Percentiles rank a stretch among this genome's conserved stretches.
Conservation (phyloP, 2,888 invertebrate species). For the Eupithecia subfuscata region DNA sequence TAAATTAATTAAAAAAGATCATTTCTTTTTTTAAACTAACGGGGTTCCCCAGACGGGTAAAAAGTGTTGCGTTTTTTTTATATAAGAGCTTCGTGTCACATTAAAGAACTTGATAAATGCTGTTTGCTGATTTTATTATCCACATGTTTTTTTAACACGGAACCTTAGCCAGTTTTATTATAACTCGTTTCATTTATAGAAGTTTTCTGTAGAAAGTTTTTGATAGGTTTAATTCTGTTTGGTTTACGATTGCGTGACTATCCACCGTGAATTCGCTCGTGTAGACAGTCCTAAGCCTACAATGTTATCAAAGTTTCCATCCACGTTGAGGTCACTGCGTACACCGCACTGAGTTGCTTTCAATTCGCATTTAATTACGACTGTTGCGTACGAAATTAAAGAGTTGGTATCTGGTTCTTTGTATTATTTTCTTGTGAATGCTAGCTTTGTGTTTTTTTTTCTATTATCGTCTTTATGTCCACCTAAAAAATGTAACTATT, state of each 20-base stretch:
- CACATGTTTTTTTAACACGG: neutral
- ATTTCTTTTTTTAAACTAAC: too few relatives aligned
- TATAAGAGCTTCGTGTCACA: neutral
- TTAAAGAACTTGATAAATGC: neutral
- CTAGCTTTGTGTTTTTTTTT: neutral
- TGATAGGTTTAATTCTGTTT: neutral
- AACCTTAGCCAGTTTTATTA: neutral
- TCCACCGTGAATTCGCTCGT: neutral
- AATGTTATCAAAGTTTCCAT: slow-evolving; percentile 51
- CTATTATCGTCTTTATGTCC: neutral
- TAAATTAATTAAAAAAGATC: too few relatives aligned
- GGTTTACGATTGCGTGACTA: slow-evolving; percentile 3
- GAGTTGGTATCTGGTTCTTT: neutral
- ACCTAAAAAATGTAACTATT: neutral
- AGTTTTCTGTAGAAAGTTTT: neutral
- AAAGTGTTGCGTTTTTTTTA: neutral
- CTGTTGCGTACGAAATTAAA: slow-evolving; percentile 48
- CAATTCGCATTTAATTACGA: slow-evolving; percentile 66
- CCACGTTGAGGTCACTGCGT: slow-evolving; percentile 46
- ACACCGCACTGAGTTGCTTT: slow-evolving; percentile 57
- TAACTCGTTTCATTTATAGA: neutral
- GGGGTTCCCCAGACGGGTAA: neutral
- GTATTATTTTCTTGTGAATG: neutral
- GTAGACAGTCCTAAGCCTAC: slow-evolving; percentile 38
- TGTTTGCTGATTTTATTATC: neutral